Base-by-base conservation (phyloP, 2,113 vertebrate species). In the Hyperopisus bebe region DNA sequence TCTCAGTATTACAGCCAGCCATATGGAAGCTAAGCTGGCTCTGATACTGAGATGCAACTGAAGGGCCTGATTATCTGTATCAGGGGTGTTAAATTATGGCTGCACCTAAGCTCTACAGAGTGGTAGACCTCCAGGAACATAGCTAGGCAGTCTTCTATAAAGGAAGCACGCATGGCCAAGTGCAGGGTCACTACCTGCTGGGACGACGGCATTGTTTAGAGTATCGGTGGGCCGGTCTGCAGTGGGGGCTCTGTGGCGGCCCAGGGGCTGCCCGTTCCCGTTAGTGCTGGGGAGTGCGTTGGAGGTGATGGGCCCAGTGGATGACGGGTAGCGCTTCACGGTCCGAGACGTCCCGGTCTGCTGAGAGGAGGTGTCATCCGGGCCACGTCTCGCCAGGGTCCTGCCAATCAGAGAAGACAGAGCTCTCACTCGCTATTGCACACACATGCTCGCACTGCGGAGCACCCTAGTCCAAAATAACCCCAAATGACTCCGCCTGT, bases 251-350 rank as follows among this genome's bases (percentile, higher is more conserved):
- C 95, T 95, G 51, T 94, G 95, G 88, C 92, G 88, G 74, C 94
- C 93, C 17, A 90, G 46, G 84, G 53, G 53, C 90, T 21, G 85
- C 13, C 94, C 91, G 0, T 91, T 90, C 27, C 92, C 55, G 13
- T 93, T 95, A 74, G 95, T 95, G 0, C 1, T 93, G 4, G 97
- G 97, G 8, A 98, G 93, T 17, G 96, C 96, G 15, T 99, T 98
- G 93, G 97, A 98, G 15, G 93, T 97, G 92, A 98, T 97, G 7
- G 97, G 97, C 89, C 95, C 95, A 13, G 93, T 93, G 8, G 94
- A 94, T 91, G 96, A 96, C 15, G 97, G 97, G 92, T 97, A 97
- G 48, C 97, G 97, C 31, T 97, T 96, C 88, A 97, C 95, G 0
- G 97, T 98, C 62, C 97, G 96, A 86, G 98, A 97, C 1, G 94